phyloP scores from a whole-genome alignment of 1,140 invertebrate species.

The Zaprionus vittiger region DNA sequence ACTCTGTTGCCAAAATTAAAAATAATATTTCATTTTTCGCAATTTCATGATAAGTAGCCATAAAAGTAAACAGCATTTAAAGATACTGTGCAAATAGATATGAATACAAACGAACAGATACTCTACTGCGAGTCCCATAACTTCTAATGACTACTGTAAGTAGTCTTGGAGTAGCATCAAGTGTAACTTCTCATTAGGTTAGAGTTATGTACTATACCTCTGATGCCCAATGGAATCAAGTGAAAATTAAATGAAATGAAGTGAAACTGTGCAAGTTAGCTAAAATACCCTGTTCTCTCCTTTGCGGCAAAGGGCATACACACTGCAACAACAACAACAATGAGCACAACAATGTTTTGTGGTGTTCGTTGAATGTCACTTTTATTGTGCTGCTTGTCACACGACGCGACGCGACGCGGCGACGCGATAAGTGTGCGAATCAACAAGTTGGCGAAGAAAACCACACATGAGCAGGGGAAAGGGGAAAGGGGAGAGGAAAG shows the following conservation, averaged over 20 bases:
- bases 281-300: neutral
- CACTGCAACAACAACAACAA: neutral
- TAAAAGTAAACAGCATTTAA: neutral
- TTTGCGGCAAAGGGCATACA: neutral
- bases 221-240: neutral
- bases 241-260: neutral
- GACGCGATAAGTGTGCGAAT: conserved; percentile 58
- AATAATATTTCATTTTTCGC: neutral
- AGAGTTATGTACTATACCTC: no score
- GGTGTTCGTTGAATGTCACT: conserved; percentile 15
- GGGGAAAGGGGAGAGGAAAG: neutral
- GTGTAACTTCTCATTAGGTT: no score
- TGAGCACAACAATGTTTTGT: conserved; percentile 5
- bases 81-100: no score
- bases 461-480: neutral
- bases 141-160: no score
- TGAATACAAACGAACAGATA: no score
- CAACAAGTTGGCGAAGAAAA: conserved; percentile 64
- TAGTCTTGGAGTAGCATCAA: no score
- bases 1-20: conserved; percentile 1
- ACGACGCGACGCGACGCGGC: conserved; percentile 25
- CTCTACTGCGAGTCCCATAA: no score
- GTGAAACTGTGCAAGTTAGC: neutral
- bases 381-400: conserved; percentile 46
- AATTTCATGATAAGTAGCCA: neutral